Evolutionary conservation across 2,113 vertebrate genomes (phyloP).

Genomic region (cattle (Bos taurus)): ARS-UCD2.0 NC_037330.1:42968001-42968500

Average conservation of each 20-base stretch:
- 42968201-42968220: not conserved
- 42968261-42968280: not conserved
- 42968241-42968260: not conserved
- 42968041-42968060: not conserved
- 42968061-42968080: not conserved
- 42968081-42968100: not conserved
- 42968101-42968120: not conserved
- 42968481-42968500: not conserved
- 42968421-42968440: not conserved
- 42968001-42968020: not conserved
- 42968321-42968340: not conserved
- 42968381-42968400: accelerated
- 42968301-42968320: not conserved
- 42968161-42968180: not conserved
- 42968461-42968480: not conserved
- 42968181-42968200: not conserved
- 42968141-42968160: not conserved
- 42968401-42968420: not conserved
- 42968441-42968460: not conserved
- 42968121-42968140: not conserved
- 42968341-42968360: not conserved
- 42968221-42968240: not conserved
- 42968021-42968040: not conserved
- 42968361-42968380: not conserved
- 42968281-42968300: not conserved